Conservation (phyloP, 2,888 invertebrate genomes). For the Erpobdella octoculata region DNA sequence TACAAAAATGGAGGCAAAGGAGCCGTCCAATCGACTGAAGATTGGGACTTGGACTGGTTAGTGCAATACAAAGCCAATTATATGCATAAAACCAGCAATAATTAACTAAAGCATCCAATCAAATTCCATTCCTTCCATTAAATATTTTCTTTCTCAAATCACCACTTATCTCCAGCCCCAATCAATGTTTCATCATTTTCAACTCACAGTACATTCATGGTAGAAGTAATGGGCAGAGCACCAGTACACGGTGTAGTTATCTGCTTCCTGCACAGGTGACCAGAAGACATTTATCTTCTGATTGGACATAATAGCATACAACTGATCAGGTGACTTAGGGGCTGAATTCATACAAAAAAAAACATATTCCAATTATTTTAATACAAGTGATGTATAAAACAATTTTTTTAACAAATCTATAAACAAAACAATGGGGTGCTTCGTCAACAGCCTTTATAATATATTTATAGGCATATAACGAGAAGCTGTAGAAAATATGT, state of each 20-base stretch:
- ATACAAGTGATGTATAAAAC: no score
- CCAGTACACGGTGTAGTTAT: conserved; percentile 12
- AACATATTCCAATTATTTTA: not conserved
- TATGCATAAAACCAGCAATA: no score
- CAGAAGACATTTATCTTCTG: not conserved
- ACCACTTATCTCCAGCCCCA: not conserved
- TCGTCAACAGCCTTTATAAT: no score
- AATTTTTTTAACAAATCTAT: no score
- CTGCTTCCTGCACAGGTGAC: conserved; percentile 4
- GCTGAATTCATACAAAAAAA: not conserved
- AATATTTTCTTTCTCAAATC: not conserved
- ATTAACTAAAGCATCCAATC: not conserved
- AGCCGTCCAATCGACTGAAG: no score
- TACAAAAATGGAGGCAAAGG: no score
- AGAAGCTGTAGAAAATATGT: no score
- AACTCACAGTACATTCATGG: not conserved
- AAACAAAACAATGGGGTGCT: no score
- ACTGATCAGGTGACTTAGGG: conserved; percentile 5
- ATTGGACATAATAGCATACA: conserved; percentile 6
- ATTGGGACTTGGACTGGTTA: no score
- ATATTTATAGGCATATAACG: no score
- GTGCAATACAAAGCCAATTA: no score
- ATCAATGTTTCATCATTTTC: not conserved
- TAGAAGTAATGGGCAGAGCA: not conserved
- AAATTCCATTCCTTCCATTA: not conserved